Base-by-base conservation (phyloP, 2,113 vertebrate species). In the human region DNA sequence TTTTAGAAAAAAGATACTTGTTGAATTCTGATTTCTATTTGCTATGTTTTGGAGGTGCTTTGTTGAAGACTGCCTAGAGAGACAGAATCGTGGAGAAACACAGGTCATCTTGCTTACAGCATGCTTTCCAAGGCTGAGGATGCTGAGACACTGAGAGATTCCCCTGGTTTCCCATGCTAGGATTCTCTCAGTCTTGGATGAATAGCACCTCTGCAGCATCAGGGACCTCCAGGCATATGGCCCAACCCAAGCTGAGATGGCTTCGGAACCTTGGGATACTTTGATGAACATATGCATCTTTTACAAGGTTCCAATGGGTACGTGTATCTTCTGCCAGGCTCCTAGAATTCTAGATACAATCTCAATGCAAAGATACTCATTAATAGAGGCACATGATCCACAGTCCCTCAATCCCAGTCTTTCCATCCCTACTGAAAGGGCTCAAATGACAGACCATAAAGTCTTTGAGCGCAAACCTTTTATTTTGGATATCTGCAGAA, bases 1-100 rank as follows among this genome's bases (percentile, higher is more conserved):
- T 75, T 80, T 95, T 72, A 79, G 17, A 90, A 76, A 89, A 94
- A 93, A 76, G 10, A 76, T 27, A 40, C 50, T 25, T 93, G 76
- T 70, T 78, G 68, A 79, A 88, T 90, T 93, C 22, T 43, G 35
- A 80, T 57, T 81, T 90, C 55, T 72, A 32, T 32, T 73, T 87
- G 72, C 66, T 90, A 1, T 32, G 43, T 85, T 68, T 94, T 68
- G 14, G n/a, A 79, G 50, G 72, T 50, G 22, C 10, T 93, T 78
- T 50, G 48, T 10, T 81, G 83, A 93, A 89, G 75, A 87, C n/a
- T 72, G 70, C 40, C 20, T 45, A 35, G 27, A 90, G 73, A 93
- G 50, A 89, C 1, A 91, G 78, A 27, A 57, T 81, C 86, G 85
- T 27, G 48, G 43, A 40, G 68, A 86, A 93, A 73, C 25, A 43